Conservation (phyloP, 2,113 vertebrate species). For the Chascanopsetta lugubris region DNA sequence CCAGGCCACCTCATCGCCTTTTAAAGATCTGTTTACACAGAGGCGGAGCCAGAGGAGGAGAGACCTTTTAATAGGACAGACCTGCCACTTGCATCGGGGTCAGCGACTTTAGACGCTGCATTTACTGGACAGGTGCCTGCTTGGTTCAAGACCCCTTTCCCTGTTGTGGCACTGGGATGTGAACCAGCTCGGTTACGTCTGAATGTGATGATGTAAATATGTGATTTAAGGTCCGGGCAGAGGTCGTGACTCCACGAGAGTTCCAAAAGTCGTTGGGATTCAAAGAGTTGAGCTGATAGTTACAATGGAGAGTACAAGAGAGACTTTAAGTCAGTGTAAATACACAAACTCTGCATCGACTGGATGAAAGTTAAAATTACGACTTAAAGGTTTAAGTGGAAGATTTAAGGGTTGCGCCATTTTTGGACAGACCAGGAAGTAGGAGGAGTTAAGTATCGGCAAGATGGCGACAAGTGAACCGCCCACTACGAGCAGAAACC, state of each 20-base stretch:
- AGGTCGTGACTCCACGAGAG: slow-evolving; percentile 10
- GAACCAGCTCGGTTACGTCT: slow-evolving; percentile 30
- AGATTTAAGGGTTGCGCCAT: no score
- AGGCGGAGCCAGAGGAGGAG: slow-evolving; percentile 60
- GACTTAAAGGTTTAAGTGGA: no score
- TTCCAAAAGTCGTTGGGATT: slow-evolving; percentile 26
- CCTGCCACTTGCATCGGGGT: slow-evolving; percentile 72
- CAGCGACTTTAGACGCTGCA: slow-evolving; percentile 54
- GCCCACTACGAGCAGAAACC: no score
- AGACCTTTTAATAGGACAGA: slow-evolving; percentile 76
- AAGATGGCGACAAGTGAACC: no score
- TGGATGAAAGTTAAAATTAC: no score
- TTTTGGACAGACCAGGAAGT: no score
- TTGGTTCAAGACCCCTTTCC: slow-evolving; percentile 47
- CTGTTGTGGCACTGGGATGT: slow-evolving; percentile 5
- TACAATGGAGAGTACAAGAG: slow-evolving; percentile 14
- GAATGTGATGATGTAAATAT: slow-evolving; percentile 20
- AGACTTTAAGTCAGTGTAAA: slow-evolving; percentile 17
- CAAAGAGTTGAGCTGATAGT: slow-evolving; percentile 19
- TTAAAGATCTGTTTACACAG: slow-evolving; percentile 70
- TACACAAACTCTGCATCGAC: slow-evolving; percentile 1
- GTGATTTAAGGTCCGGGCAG: background rate
- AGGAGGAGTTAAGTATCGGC: no score
- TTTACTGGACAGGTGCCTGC: slow-evolving; percentile 62
- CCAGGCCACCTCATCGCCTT: slow-evolving; percentile 59